phyloP scores from a whole-genome alignment of 2,113 vertebrate species.

The Aix galericulata region DNA sequence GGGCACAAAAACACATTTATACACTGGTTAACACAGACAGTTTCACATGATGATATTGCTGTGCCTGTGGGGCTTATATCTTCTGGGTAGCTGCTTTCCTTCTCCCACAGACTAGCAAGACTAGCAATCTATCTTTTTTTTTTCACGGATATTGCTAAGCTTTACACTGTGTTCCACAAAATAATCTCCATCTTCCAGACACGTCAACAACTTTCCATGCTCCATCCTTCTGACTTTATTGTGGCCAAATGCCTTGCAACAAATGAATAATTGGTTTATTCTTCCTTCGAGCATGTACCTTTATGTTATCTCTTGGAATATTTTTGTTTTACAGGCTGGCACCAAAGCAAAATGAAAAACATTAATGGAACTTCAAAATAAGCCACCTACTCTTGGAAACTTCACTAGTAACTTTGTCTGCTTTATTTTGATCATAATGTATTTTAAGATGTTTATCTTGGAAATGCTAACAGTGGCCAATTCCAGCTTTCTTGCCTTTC shows the following conservation, averaged over 20 bases:
- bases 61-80: not conserved
- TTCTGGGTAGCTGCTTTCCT: not conserved
- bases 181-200: conserved; percentile 6
- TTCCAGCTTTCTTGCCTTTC: conserved; percentile 38
- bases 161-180: not conserved
- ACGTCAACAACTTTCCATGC: conserved; percentile 25
- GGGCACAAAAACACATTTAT: not conserved
- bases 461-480: not conserved
- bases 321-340: conserved; percentile 20
- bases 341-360: conserved; percentile 41
- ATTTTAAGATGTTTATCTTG: conserved; percentile 67
- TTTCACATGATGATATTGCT: not conserved
- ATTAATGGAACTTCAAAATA: conserved; percentile 49
- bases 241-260: not conserved
- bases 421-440: conserved; percentile 39
- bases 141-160: not conserved
- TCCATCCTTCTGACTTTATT: not conserved
- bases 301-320: conserved; percentile 49
- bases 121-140: not conserved
- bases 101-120: not conserved
- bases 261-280: conserved; percentile 58
- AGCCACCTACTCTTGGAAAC: conserved; percentile 52
- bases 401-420: conserved; percentile 14
- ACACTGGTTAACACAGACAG: not conserved
- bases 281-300: conserved; percentile 28